Percentiles rank a stretch among this genome's conserved stretches.
Evolutionary conservation across 2,888 invertebrate species (phyloP).

Genomic region (Adineta ricciae): DNA sequence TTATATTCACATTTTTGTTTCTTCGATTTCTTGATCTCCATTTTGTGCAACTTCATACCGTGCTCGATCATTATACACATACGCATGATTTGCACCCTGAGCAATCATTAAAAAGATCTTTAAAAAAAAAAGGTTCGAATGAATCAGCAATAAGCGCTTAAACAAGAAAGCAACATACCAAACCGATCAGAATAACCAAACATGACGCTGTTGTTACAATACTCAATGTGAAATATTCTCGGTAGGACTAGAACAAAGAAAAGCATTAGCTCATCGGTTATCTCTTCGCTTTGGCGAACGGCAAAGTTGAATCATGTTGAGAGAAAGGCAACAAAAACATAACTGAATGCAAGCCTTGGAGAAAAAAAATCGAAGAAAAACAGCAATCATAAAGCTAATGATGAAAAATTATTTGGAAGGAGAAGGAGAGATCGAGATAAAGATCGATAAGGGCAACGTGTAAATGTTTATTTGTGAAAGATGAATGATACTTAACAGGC

Average conservation of each 20-base stretch:
- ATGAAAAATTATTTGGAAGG: not conserved
- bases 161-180: too few species aligned
- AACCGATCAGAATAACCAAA: not conserved
- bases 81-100: constrained; percentile 14
- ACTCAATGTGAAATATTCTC: not conserved
- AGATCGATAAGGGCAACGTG: not conserved
- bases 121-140: not conserved
- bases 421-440: not conserved
- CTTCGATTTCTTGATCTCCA: constrained; percentile 18
- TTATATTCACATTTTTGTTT: not conserved
- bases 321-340: not conserved
- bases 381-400: not conserved
- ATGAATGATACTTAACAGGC: constrained; percentile 9
- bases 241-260: not conserved
- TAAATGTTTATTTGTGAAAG: not conserved
- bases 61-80: not conserved
- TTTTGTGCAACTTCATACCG: not conserved
- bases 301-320: not conserved
- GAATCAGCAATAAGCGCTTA: not conserved
- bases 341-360: not conserved
- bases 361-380: not conserved
- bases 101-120: constrained; percentile 14
- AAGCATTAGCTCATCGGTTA: not conserved
- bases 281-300: not conserved
- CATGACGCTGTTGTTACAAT: not conserved